Evolutionary conservation across 2,888 invertebrate species (phyloP).

Genomic region (Trissolcus japonicus): DNA sequence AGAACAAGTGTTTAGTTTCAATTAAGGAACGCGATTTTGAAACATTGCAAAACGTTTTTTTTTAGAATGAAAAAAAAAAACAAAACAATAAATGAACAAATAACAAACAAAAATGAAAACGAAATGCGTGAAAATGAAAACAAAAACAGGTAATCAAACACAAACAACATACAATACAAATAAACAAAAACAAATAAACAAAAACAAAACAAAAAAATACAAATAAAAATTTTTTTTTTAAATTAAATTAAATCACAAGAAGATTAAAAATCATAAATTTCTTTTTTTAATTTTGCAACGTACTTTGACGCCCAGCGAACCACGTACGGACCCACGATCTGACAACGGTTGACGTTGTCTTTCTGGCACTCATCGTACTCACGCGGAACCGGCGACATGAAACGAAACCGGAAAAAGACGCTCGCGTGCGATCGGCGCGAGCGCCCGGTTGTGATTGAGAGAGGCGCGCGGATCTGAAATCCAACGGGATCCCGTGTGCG

Average conservation of each 20-base stretch:
- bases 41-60: no score
- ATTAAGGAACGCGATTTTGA: no score
- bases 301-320: slow-evolving; percentile 44
- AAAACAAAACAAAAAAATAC: no score
- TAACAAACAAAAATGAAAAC: neutral
- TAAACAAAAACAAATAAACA: no score
- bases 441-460: slow-evolving; percentile 36
- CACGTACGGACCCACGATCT: slow-evolving; percentile 61
- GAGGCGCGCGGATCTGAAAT: slow-evolving; percentile 15
- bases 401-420: slow-evolving; percentile 31
- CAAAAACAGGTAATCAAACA: no score
- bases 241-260: no score
- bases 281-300: neutral
- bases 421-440: slow-evolving; percentile 39
- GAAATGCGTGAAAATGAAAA: neutral
- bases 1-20: no score
- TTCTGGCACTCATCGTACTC: slow-evolving; percentile 37
- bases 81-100: no score
- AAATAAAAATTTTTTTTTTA: no score
- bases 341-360: slow-evolving; percentile 48
- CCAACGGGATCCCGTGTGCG: slow-evolving; percentile 36
- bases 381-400: slow-evolving; percentile 22
- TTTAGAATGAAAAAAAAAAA: no score
- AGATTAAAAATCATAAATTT: no score
- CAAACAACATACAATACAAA: no score